phyloP scores from a whole-genome alignment of 2,888 invertebrate species.

The Hirtodrosophila trivittata region DNA sequence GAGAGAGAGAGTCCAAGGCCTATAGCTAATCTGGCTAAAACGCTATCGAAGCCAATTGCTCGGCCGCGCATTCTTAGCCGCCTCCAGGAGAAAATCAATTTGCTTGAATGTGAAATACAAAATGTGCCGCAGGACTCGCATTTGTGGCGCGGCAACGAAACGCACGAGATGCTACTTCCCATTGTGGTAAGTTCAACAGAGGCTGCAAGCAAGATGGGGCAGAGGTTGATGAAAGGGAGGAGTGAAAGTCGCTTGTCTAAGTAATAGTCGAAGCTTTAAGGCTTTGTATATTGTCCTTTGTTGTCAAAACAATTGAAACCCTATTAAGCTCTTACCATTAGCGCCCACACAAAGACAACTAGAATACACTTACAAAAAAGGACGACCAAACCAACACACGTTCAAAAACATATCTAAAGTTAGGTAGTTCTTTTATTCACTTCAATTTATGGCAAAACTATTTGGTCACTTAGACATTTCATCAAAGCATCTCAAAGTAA shows the following conservation, averaged over 20 bases:
- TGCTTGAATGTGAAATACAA: constrained; percentile 88
- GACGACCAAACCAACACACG: constrained; percentile 4
- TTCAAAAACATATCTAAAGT: constrained; percentile 3
- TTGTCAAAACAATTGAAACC: constrained; percentile 62
- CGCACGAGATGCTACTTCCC: constrained; percentile 88
- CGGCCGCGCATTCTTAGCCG: constrained; percentile 85
- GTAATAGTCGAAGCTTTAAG: constrained; percentile 31
- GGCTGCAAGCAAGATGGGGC: no score
- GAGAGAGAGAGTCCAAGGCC: constrained; percentile 29
- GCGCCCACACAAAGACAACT: constrained; percentile 23
- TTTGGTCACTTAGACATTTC: no score
- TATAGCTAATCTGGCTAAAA: constrained; percentile 70
- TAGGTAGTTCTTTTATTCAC: no score
- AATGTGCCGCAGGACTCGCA: constrained; percentile 87
- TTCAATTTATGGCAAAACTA: no score
- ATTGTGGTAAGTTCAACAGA: constrained; percentile 86
- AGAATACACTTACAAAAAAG: constrained; percentile 11
- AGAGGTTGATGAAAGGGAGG: no score
- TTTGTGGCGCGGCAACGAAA: constrained; percentile 89
- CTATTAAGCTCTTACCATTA: constrained; percentile 58
- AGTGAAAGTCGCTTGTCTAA: background rate
- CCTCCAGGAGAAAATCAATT: constrained; percentile 87
- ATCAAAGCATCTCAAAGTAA: no score
- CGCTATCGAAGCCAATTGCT: constrained; percentile 79
- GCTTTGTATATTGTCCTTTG: constrained; percentile 35